These are phyloP conservation scores for Cyanistes caeruleus DNA, from an alignment of 2,113 vertebrate species.

Conservation along the genomic window DNA sequence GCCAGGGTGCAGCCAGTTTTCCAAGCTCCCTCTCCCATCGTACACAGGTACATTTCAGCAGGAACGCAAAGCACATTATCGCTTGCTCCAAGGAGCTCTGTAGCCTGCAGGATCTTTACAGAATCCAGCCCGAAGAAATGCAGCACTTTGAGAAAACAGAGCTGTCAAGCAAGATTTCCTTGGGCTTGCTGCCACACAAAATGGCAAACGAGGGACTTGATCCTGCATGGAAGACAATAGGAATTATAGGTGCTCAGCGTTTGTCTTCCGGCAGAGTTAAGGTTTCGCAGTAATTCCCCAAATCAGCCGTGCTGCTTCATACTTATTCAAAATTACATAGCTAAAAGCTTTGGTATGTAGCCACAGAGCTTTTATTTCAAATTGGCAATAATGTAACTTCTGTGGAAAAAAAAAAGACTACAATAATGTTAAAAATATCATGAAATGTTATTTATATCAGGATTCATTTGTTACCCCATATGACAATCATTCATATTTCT, in stretches of 20 bases:
- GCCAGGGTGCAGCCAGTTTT: background rate
- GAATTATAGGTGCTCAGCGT: background rate
- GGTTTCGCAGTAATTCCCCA: conserved; percentile 20
- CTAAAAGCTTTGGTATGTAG: conserved; percentile 25
- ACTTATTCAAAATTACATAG: background rate
- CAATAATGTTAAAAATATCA: conserved; percentile 51
- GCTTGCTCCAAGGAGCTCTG: background rate
- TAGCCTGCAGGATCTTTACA: conserved; percentile 26
- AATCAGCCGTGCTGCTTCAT: background rate
- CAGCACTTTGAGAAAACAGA: conserved; percentile 42
- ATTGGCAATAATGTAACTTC: conserved; percentile 55
- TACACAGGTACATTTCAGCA: background rate
- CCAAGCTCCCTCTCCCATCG: background rate
- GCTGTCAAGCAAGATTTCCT: conserved; percentile 57
- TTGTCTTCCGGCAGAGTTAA: background rate
- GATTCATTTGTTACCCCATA: conserved; percentile 61
- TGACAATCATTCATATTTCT: conserved; percentile 68
- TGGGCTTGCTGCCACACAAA: conserved; percentile 54
- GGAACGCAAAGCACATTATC: background rate
- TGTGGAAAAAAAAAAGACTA: background rate
- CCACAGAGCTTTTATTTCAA: conserved; percentile 52
- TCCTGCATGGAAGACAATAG: conserved; percentile 15
- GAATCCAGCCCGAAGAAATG: conserved; percentile 28
- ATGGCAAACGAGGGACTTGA: conserved; percentile 55
- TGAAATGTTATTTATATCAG: conserved; percentile 66